A percentile compares a stretch with the other conserved stretches of the same genome.
These are phyloP conservation scores for Tipula unca DNA, from an alignment of 2,888 invertebrate species.

Conservation along the genomic window DNA sequence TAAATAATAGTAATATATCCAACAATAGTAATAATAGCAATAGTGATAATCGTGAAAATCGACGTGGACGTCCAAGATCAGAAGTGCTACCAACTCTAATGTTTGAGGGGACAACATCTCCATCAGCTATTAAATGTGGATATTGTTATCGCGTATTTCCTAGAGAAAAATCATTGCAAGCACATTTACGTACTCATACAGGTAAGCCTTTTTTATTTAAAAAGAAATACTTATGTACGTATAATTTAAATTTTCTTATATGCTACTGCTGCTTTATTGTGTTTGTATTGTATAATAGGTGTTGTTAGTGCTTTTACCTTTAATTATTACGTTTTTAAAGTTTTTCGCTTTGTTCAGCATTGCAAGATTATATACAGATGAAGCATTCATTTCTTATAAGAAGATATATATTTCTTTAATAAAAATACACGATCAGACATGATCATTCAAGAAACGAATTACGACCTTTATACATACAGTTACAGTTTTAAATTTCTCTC, in stretches of 20 bases:
- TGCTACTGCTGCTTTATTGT: neutral
- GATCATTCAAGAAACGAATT: neutral
- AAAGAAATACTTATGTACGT: neutral
- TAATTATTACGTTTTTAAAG: constrained; percentile 14
- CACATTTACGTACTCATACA: constrained; percentile 56
- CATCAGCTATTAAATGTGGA: constrained; percentile 60
- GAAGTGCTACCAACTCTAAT: constrained; percentile 59
- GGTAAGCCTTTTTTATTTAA: constrained; percentile 37
- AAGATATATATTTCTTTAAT: neutral
- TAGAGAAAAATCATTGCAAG: constrained; percentile 64
- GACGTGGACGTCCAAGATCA: constrained; percentile 61
- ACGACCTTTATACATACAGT: neutral
- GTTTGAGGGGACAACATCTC: constrained; percentile 58
- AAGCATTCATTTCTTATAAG: neutral
- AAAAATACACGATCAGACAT: neutral
- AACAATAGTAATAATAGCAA: neutral
- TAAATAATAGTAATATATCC: constrained; percentile 17
- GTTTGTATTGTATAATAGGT: constrained; percentile 15
- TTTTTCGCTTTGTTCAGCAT: neutral
- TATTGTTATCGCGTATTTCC: constrained; percentile 66
- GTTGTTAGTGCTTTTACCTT: constrained; percentile 1
- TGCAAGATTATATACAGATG: neutral
- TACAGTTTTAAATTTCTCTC: neutral
- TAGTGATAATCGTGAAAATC: constrained; percentile 35
- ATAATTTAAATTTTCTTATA: constrained; percentile 10